Evolutionary conservation across 1,140 invertebrate species (phyloP).

Genomic region (Drosophila mayri): DNA sequence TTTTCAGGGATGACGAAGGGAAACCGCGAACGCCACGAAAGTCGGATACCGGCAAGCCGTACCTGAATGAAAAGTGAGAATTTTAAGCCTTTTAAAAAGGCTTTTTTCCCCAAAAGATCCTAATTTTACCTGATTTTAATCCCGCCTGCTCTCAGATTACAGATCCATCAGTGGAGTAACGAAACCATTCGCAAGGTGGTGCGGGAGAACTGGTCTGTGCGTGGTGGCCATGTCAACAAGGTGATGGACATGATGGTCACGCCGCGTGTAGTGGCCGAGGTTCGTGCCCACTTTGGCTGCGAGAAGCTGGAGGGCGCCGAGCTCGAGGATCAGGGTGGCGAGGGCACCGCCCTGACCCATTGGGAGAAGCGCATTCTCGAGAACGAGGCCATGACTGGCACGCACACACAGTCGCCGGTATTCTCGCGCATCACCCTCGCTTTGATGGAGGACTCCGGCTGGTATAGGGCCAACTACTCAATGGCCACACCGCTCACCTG

Average conservation of each 20-base stretch:
- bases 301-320: slow-evolving; percentile 96
- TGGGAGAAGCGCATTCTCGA: slow-evolving; percentile 99
- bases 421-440: slow-evolving; percentile 98
- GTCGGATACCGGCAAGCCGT: slow-evolving; percentile 94
- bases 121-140: background rate
- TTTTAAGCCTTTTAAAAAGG: background rate
- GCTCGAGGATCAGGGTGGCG: slow-evolving; percentile 98
- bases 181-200: slow-evolving; percentile 93
- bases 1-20: slow-evolving; percentile 92
- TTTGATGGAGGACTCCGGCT: slow-evolving; percentile 99
- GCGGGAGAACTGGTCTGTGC: slow-evolving; percentile 93
- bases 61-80: slow-evolving; percentile 92
- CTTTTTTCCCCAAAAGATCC: rapidly evolving
- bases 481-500: slow-evolving; percentile 95
- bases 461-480: slow-evolving; percentile 95
- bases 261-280: slow-evolving; percentile 94
- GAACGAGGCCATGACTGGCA: slow-evolving; percentile 99
- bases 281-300: slow-evolving; percentile 96
- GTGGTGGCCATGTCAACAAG: slow-evolving; percentile 90
- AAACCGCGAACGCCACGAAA: slow-evolving; percentile 92
- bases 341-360: slow-evolving; percentile 98
- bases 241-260: slow-evolving; percentile 96
- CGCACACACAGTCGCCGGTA: slow-evolving; percentile 99
- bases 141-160: slow-evolving; percentile 87
- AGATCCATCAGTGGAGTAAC: slow-evolving; percentile 97